phyloP scores from a whole-genome alignment of 2,888 invertebrate species.

The Dasypolia templi region DNA sequence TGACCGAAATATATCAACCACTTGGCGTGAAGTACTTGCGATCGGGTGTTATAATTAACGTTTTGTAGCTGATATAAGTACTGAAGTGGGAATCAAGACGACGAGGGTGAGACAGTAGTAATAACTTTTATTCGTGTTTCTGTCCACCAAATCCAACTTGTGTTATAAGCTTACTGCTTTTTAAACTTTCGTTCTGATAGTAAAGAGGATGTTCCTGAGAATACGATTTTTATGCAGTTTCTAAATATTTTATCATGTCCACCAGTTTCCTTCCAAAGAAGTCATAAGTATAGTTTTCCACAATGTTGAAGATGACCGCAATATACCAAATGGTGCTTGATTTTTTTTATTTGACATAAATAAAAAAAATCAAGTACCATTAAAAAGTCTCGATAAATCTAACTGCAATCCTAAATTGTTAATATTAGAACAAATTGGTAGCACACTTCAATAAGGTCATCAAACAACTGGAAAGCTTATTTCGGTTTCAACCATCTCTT shows the following conservation, averaged over 20 bases:
- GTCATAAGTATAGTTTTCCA: not conserved
- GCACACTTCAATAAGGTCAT: not conserved
- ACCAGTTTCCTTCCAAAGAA: not conserved
- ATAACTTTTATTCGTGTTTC: constrained; percentile 8
- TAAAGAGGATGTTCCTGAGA: too few relatives aligned
- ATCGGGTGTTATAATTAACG: constrained; percentile 61
- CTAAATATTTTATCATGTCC: not conserved
- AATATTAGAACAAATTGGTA: not conserved
- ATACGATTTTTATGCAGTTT: not conserved
- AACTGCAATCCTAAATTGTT: not conserved
- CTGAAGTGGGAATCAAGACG: constrained; percentile 45
- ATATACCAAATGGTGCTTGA: too few relatives aligned
- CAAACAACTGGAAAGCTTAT: not conserved
- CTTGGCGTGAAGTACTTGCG: constrained; percentile 62
- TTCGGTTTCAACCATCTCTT: not conserved
- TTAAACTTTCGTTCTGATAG: not conserved
- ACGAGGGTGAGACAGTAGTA: constrained; percentile 14
- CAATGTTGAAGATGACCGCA: not conserved
- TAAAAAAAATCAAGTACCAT: too few relatives aligned
- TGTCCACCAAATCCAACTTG: not conserved
- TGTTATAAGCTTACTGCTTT: not conserved
- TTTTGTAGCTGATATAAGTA: constrained; percentile 50
- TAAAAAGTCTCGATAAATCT: not conserved
- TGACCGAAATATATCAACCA: constrained; percentile 82
- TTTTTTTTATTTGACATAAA: too few relatives aligned